phyloP scores from a whole-genome alignment of 1,140 invertebrate genomes.

The Cydia amplana region DNA sequence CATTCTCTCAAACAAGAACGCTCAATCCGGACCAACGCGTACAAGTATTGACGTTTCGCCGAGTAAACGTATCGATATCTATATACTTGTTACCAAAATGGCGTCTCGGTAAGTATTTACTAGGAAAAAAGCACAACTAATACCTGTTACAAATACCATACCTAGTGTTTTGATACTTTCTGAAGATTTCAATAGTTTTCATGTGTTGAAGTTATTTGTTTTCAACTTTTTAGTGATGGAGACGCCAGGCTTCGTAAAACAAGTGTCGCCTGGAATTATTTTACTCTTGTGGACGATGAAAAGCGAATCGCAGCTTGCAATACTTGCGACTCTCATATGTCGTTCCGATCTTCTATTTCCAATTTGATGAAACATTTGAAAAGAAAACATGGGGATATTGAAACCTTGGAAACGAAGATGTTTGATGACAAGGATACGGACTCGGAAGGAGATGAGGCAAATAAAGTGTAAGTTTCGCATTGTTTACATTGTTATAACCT shows the following conservation, averaged over 20 bases:
- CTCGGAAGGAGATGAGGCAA: background rate
- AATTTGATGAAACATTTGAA: conserved; percentile 39
- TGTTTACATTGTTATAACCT: conserved; percentile 27
- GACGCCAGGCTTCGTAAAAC: conserved; percentile 7
- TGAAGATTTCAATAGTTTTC: background rate
- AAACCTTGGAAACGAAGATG: background rate
- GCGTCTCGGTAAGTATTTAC: conserved; percentile 28
- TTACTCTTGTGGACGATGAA: conserved; percentile 28
- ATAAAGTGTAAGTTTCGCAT: background rate
- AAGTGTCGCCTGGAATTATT: conserved; percentile 36
- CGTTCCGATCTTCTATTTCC: conserved; percentile 34
- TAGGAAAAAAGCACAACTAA: conserved; percentile 17
- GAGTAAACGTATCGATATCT: background rate
- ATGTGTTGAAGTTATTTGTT: background rate
- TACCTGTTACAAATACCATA: conserved; percentile 25
- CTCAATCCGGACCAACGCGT: conserved; percentile 4
- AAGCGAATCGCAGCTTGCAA: conserved; percentile 34
- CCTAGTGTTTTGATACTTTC: background rate
- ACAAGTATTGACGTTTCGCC: conserved; percentile 9
- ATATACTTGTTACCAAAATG: conserved; percentile 3
- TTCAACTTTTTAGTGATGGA: background rate
- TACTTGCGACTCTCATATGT: conserved; percentile 30
- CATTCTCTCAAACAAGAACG: background rate
- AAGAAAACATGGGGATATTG: conserved; percentile 33
- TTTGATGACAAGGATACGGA: conserved; percentile 1